Evolutionary conservation across 2,113 vertebrate genomes (phyloP).

Genomic region (Nipponia nippon): DNA sequence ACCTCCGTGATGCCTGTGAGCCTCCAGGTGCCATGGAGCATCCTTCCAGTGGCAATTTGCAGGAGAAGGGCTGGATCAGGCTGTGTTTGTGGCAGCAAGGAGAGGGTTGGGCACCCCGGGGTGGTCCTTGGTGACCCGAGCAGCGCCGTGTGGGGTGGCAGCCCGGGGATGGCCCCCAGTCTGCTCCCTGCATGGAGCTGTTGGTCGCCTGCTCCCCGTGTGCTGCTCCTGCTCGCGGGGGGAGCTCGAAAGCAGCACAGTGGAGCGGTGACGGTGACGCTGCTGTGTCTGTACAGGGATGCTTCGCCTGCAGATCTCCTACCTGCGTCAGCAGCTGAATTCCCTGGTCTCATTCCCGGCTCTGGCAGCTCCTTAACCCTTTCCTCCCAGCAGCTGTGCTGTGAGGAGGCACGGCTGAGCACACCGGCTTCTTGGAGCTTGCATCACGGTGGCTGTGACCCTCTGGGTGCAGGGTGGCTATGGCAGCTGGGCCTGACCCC

Average conservation of each 20-base stretch:
- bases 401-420: not conserved
- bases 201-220: accelerated
- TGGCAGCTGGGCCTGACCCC: accelerated
- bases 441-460: accelerated
- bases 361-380: conserved; percentile 41
- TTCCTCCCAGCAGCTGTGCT: not conserved
- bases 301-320: conserved; percentile 22
- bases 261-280: not conserved
- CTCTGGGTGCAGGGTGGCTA: not conserved
- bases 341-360: not conserved
- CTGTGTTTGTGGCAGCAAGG: not conserved
- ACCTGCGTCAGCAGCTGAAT: conserved; percentile 59
- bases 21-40: not conserved
- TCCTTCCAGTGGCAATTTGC: not conserved
- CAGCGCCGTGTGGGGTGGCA: accelerated
- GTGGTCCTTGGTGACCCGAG: not conserved
- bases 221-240: not conserved
- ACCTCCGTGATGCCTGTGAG: not conserved
- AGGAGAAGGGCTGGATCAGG: not conserved
- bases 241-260: not conserved
- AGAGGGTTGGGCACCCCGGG: not conserved
- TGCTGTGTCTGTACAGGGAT: not conserved
- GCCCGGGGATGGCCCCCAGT: not conserved
- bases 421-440: not conserved
- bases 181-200: accelerated